Base-by-base conservation (phyloP, 2,113 vertebrate species). In the Lanius collurio region DNA sequence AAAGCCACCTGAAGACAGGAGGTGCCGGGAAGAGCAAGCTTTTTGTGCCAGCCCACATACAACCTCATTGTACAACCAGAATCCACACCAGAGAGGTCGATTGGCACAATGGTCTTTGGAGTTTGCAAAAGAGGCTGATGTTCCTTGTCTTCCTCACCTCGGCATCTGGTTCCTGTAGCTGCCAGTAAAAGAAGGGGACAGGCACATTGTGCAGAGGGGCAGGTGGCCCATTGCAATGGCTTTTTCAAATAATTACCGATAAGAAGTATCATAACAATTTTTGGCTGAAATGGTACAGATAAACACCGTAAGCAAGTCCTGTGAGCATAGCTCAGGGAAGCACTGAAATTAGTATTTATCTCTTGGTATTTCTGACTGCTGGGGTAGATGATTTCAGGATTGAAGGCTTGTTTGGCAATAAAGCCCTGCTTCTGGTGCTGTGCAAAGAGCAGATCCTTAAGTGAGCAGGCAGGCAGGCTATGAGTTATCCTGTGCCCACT, bases 351-450 rank as follows among this genome's bases (percentile, higher is more conserved):
- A 82, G 74, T 86, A 78, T 94, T 94, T 95, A 85, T 90, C 44
- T 53, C 63, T 30, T 44, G 93, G 19, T 96, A 85, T 97, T 95
- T 96, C 94, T 71, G 39, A 53, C 78, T 82, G 22, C 91, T 62
- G 78, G 82, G 68, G 69, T n/a, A 74, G 89, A 93, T 87, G 83
- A 13, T 96, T 96, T 96, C 64, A 95, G 56, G 95, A 97, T 92
- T 60, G 89, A 93, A 91, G 88, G 52, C 65, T 78, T 90, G 81
- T 95, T 93, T 96, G 92, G 92, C 93, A 91, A 47, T 55, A 75
- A 92, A 91, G 55, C 41, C 27, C 28, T 19, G 8, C 85, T 88
- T n/a, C 65, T 69, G n/a, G 33, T 69, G 56, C 60, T 62, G 2
- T 39, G 55, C 46, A 85, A 67, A 56, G 18, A 79, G 41, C 80